Evolutionary conservation across 2,888 invertebrate genomes (phyloP).

Genomic region (Meloe dianella): DNA sequence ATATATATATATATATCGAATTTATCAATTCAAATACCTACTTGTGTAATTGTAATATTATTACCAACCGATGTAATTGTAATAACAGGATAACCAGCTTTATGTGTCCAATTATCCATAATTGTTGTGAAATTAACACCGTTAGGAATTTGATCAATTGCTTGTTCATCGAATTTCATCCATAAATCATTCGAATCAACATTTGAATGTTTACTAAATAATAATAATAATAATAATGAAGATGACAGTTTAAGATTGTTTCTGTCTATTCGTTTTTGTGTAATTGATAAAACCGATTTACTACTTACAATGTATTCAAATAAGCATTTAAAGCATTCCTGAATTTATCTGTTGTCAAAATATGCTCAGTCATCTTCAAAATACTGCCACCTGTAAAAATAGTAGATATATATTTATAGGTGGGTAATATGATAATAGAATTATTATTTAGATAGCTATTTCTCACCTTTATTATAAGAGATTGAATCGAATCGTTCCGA

Average conservation of each 20-base stretch:
- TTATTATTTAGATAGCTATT: neutral
- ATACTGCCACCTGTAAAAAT: constrained; percentile 29
- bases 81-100: constrained; percentile 66
- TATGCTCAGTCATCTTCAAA: constrained; percentile 70
- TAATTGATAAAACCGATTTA: neutral
- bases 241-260: too few species aligned
- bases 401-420: neutral
- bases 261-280: too few species aligned
- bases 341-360: constrained; percentile 63
- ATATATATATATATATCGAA: too few species aligned
- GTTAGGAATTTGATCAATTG: constrained; percentile 21
- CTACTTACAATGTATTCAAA: constrained; percentile 61
- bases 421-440: too few species aligned
- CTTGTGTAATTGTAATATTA: constrained; percentile 36
- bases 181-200: constrained; percentile 64
- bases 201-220: constrained; percentile 54
- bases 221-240: neutral
- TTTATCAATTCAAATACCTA: too few species aligned
- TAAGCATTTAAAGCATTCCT: constrained; percentile 64
- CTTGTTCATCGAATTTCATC: constrained; percentile 54
- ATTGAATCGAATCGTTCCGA: constrained; percentile 70
- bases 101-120: constrained; percentile 67
- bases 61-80: constrained; percentile 49
- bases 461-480: constrained; percentile 70
- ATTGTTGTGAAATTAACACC: constrained; percentile 44